Percentiles rank a stretch among this genome's conserved stretches.
phyloP scores from a whole-genome alignment of 1,140 invertebrate species.

The Anthonomus grandis region DNA sequence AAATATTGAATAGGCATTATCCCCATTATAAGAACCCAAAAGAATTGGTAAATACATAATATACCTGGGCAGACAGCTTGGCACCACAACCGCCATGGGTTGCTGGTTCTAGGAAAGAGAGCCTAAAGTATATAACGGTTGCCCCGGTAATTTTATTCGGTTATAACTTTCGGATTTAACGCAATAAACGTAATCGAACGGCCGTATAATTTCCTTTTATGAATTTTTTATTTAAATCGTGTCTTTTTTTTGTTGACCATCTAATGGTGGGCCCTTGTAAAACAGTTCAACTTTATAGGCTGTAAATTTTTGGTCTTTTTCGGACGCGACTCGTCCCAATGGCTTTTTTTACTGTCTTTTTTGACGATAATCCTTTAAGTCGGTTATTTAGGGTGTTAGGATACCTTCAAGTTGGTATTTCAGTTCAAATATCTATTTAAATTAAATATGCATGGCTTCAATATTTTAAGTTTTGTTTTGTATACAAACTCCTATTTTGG shows the following conservation, averaged over 20 bases:
- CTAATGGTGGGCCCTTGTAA: slow-evolving; percentile 7
- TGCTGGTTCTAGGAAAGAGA: not conserved
- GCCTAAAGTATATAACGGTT: slow-evolving; percentile 4
- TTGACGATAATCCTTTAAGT: slow-evolving; percentile 7
- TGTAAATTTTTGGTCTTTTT: slow-evolving; percentile 7
- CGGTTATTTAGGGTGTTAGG: slow-evolving; percentile 1
- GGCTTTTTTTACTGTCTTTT: not conserved
- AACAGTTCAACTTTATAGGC: slow-evolving; percentile 9
- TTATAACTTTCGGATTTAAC: slow-evolving; percentile 1
- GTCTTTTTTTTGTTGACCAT: slow-evolving; percentile 11
- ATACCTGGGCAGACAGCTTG: slow-evolving; percentile 3
- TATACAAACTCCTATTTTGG: too few relatives aligned
- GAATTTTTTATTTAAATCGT: slow-evolving; percentile 8
- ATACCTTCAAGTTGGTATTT: not conserved
- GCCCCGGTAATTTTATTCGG: slow-evolving; percentile 1
- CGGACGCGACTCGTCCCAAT: not conserved
- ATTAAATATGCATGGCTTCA: too few relatives aligned
- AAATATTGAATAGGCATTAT: slow-evolving; percentile 4
- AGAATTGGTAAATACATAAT: not conserved
- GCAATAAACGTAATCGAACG: slow-evolving; percentile 8
- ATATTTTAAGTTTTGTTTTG: too few relatives aligned
- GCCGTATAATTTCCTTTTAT: slow-evolving; percentile 9
- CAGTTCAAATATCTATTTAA: too few relatives aligned
- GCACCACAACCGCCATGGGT: not conserved
- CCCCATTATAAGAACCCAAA: too few relatives aligned